Conservation (phyloP, 2,113 vertebrate species). For the Colistium nudipinnis region DNA sequence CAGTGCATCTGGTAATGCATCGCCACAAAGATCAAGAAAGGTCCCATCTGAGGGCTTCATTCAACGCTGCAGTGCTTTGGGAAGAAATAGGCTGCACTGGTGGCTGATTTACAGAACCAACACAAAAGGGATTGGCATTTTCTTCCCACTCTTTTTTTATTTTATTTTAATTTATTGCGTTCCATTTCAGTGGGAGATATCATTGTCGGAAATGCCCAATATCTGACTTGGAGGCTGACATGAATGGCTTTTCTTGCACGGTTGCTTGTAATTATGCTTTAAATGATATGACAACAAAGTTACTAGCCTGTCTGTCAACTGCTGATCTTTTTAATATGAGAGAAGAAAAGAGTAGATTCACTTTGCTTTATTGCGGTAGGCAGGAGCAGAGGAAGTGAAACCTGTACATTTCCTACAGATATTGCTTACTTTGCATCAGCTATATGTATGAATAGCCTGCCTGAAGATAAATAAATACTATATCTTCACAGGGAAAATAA, state of each 20-base stretch:
- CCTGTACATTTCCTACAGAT: constrained; percentile 52
- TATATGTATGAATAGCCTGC: constrained; percentile 48
- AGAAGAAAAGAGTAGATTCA: constrained; percentile 39
- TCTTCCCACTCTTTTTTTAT: not conserved
- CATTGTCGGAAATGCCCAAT: not conserved
- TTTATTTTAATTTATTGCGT: too few relatives aligned
- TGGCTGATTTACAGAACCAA: constrained; percentile 72
- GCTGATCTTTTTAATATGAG: constrained; percentile 1
- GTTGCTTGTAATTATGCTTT: constrained; percentile 4
- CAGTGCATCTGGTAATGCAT: constrained; percentile 76
- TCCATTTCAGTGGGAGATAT: too few relatives aligned
- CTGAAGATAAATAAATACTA: constrained; percentile 50
- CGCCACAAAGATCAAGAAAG: constrained; percentile 74
- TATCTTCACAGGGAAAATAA: constrained; percentile 11
- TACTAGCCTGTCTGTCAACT: not conserved
- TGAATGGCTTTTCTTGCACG: not conserved
- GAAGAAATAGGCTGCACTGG: constrained; percentile 65
- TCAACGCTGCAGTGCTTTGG: constrained; percentile 67
- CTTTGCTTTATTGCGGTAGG: constrained; percentile 53
- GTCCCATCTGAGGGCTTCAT: constrained; percentile 73
- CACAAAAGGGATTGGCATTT: constrained; percentile 62
- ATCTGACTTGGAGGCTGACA: not conserved
- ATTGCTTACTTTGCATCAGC: constrained; percentile 45
- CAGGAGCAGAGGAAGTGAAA: constrained; percentile 53
- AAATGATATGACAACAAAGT: not conserved